A percentile compares a stretch with the other conserved stretches of the same genome.
Conservation (phyloP, 2,113 vertebrate genomes). For the Burhinus oedicnemus region DNA sequence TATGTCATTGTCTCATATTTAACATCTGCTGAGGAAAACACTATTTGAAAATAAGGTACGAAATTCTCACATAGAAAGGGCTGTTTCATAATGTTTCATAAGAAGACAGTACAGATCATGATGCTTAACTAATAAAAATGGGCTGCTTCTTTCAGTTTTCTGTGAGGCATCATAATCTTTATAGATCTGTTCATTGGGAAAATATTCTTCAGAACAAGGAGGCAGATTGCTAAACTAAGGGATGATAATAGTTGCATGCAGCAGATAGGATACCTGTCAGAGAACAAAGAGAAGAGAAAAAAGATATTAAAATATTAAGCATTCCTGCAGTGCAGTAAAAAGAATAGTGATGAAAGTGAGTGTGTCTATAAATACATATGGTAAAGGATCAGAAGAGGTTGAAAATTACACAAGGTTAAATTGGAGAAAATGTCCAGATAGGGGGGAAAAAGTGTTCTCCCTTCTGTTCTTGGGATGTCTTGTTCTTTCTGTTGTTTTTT, state of each 20-base stretch:
- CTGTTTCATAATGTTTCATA: not conserved
- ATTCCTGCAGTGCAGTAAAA: not conserved
- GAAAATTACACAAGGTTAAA: not conserved
- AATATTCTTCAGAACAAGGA: not conserved
- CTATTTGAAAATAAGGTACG: not conserved
- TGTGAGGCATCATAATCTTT: not conserved
- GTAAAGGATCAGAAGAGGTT: not conserved
- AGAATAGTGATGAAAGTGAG: not conserved
- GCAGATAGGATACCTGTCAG: not conserved
- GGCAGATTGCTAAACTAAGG: not conserved
- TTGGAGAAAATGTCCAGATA: not conserved
- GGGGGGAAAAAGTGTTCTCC: rapidly evolving
- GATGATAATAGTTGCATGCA: not conserved
- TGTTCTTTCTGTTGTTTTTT: not conserved
- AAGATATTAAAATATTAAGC: not conserved
- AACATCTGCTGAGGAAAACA: not conserved
- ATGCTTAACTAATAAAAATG: not conserved
- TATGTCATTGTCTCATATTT: not conserved
- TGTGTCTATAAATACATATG: not conserved
- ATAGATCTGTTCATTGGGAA: not conserved
- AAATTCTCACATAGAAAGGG: not conserved
- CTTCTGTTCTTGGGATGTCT: not conserved
- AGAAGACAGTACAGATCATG: not conserved
- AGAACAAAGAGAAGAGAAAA: not conserved
- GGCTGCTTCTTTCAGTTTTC: not conserved